Conservation (phyloP, 64 coral and sea anemone genomes). For the Pocillopora verrucosa region DNA sequence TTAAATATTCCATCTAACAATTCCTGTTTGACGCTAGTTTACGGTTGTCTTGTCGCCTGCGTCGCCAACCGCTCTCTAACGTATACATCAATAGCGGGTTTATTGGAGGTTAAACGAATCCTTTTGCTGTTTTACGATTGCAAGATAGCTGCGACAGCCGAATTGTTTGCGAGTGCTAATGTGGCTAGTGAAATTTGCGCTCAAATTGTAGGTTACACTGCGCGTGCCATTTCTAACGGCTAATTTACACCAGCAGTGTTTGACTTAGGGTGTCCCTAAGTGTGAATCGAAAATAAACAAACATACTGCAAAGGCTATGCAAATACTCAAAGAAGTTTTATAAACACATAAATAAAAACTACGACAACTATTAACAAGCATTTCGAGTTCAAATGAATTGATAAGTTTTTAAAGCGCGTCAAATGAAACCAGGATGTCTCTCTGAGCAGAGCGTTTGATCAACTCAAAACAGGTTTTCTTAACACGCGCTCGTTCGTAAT, state of each 20-base stretch:
- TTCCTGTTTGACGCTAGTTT: slow-evolving; percentile 39
- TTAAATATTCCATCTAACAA: neutral
- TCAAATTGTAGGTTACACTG: neutral
- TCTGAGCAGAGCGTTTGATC: neutral
- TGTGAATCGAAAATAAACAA: slow-evolving; percentile 5
- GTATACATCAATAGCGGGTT: slow-evolving; percentile 2
- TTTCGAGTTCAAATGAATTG: slow-evolving; percentile 48
- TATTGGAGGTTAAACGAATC: slow-evolving; percentile 13
- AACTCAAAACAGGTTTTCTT: slow-evolving; percentile 42
- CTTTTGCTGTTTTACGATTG: neutral
- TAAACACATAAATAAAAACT: slow-evolving; percentile 33
- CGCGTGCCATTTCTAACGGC: slow-evolving; percentile 28
- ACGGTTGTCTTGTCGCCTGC: neutral
- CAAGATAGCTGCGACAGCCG: neutral
- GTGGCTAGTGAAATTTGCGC: neutral
- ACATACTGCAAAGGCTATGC: slow-evolving; percentile 10
- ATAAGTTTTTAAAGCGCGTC: slow-evolving; percentile 43
- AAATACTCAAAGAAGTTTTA: slow-evolving; percentile 49
- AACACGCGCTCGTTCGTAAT: neutral
- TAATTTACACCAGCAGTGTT: slow-evolving; percentile 16
- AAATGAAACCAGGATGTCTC: slow-evolving; percentile 36
- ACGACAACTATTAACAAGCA: slow-evolving; percentile 50
- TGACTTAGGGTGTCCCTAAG: neutral
- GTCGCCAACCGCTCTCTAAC: neutral
- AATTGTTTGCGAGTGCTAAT: neutral